A percentile compares a stretch with the other conserved stretches of the same genome.
These are phyloP conservation scores for Macroramphosus scolopax DNA, from an alignment of 2,797 vertebrate genomes.

Conservation along the genomic window DNA sequence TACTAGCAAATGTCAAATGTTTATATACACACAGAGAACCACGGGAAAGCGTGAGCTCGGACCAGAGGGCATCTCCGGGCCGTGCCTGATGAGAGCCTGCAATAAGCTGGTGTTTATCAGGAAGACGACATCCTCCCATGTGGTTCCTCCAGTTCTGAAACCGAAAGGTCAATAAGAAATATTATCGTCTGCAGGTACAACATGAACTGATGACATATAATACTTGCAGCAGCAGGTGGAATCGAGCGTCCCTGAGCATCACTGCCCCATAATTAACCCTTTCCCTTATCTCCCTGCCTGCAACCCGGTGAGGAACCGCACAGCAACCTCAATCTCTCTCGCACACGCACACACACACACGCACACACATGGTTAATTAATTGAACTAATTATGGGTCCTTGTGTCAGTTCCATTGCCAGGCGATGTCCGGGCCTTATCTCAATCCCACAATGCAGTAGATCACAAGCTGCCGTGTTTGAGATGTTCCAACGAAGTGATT, in stretches of 20 bases:
- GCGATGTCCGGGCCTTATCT: slow-evolving; percentile 72
- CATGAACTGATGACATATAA: slow-evolving; percentile 15
- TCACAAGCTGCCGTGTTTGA: slow-evolving; percentile 69
- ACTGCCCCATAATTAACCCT: slow-evolving; percentile 19
- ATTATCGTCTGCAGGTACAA: slow-evolving; percentile 4
- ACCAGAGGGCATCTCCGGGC: background rate
- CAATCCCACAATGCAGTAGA: slow-evolving; percentile 71
- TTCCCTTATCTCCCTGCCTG: slow-evolving; percentile 33
- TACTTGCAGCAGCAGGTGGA: slow-evolving; percentile 5
- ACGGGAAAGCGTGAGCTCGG: background rate
- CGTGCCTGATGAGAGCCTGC: too few species aligned
- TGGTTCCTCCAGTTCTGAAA: too few species aligned
- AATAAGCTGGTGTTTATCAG: too few species aligned
- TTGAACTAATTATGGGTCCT: slow-evolving; percentile 73
- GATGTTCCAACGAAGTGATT: too few species aligned
- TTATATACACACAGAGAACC: slow-evolving; percentile 12
- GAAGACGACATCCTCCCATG: too few species aligned
- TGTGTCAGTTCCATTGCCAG: slow-evolving; percentile 70
- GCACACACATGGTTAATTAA: slow-evolving; percentile 67
- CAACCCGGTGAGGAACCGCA: slow-evolving; percentile 18
- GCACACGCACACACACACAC: background rate
- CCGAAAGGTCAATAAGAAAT: too few species aligned
- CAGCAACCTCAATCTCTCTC: slow-evolving; percentile 3
- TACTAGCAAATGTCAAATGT: slow-evolving; percentile 14
- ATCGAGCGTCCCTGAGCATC: slow-evolving; percentile 5